Evolutionary conservation across 1,140 invertebrate species (phyloP).

Genomic region (Ips nitidus): DNA sequence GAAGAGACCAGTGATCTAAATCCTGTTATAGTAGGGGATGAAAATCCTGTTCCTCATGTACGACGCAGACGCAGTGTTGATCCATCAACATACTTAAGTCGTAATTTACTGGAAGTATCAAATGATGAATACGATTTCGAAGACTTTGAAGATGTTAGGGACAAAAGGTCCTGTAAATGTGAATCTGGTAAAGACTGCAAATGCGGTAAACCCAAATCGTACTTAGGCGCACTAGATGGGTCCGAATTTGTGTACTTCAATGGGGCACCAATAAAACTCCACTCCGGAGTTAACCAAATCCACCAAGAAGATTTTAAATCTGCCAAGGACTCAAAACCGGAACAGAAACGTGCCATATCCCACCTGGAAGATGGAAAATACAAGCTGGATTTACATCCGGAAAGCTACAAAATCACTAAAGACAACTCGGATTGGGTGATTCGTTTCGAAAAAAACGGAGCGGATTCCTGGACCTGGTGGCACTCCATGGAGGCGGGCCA

Average conservation of each 20-base stretch:
- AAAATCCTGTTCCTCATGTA: constrained; percentile 39
- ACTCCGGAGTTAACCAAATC: background rate
- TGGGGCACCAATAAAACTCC: background rate
- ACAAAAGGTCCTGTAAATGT: constrained; percentile 14
- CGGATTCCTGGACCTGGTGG: constrained; percentile 36
- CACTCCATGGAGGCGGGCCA: constrained; percentile 38
- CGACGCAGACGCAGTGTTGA: constrained; percentile 32
- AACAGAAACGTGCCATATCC: background rate
- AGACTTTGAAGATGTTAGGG: background rate
- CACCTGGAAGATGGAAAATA: constrained; percentile 25
- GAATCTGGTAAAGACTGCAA: constrained; percentile 29
- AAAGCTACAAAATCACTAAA: constrained; percentile 19
- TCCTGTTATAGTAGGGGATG: constrained; percentile 35
- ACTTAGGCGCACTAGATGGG: background rate
- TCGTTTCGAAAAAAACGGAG: constrained; percentile 35
- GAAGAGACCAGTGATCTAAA: constrained; percentile 44
- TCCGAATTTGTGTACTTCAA: constrained; percentile 10
- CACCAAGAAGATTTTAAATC: background rate
- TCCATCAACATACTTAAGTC: background rate
- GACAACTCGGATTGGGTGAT: background rate
- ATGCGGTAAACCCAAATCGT: constrained; percentile 7
- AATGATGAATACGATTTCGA: background rate
- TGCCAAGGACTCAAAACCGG: background rate
- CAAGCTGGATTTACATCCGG: constrained; percentile 31
- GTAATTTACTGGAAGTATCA: background rate